Percentiles rank a stretch among this genome's conserved stretches.
Evolutionary conservation across 1,140 invertebrate genomes (phyloP).

Genomic region (Andricus grossulariae): DNA sequence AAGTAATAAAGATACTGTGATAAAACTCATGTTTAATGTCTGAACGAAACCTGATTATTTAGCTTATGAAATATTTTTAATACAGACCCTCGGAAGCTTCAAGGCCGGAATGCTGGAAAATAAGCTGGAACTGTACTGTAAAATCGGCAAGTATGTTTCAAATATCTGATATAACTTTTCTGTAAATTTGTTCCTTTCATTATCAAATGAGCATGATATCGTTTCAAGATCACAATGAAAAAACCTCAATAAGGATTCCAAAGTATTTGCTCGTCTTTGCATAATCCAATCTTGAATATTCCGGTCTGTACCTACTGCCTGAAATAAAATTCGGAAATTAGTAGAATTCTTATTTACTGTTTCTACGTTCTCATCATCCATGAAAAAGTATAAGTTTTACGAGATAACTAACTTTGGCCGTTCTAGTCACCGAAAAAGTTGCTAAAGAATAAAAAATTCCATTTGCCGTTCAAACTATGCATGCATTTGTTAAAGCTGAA

Average conservation of each 20-base stretch:
- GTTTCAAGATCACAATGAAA: conserved; percentile 87
- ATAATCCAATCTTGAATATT: conserved; percentile 88
- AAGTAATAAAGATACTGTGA: conserved; percentile 17
- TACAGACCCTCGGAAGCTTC: conserved; percentile 84
- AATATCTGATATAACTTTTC: conserved; percentile 89
- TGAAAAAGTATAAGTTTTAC: no score
- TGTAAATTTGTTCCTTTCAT: conserved; percentile 80
- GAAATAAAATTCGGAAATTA: conserved; percentile 42
- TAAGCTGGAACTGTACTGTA: conserved; percentile 85
- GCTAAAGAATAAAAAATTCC: no score
- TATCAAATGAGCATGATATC: conserved; percentile 78
- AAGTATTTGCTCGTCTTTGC: conserved; percentile 82
- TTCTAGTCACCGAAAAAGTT: no score
- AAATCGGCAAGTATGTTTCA: conserved; percentile 88
- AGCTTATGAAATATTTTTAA: conserved; percentile 24
- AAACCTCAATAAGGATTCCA: conserved; percentile 84
- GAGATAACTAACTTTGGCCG: no score
- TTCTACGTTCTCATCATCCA: no score
- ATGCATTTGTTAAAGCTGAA: no score
- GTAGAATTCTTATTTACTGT: no score
- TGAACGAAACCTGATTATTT: conserved; percentile 33
- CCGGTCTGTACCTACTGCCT: conserved; percentile 90
- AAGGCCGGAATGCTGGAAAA: conserved; percentile 87
- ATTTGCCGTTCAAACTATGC: no score
- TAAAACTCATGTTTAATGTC: neutral